Base-by-base conservation (phyloP, 2,797 vertebrate genomes). In the Rallus crepitans region DNA sequence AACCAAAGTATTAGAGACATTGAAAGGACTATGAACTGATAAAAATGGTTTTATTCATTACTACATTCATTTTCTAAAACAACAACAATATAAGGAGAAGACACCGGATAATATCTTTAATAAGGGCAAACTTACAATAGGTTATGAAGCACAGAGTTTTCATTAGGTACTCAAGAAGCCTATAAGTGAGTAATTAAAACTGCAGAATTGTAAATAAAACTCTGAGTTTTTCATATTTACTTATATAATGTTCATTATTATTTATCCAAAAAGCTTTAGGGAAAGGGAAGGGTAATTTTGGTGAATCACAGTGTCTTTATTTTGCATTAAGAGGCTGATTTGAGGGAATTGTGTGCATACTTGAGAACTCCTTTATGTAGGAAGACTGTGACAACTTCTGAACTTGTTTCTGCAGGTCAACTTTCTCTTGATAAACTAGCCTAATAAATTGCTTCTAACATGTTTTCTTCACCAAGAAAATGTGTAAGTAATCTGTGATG, bases 41-140 rank as follows among this genome's bases (percentile, higher is more conserved):
- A 93, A 92, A 90, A n/a, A 89, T 37, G 12, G 17, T 89, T 96
- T 90, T 90, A 87, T 91, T 94, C 28, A 72, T 90, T 82, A 27
- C 31, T 87, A 84, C 48, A 73, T 53, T 93, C 7, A 82, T 64
- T 95, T 91, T 59, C 78, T 88, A 94, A 83, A 95, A 82, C 35
- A 68, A 79, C 40, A 82, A 47, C 45, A 82, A 55, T 33, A 66
- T 65, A 35, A 50, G 16, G 69, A 21, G n/a, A 92, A 12, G 7
- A 75, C 17, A 64, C 5, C 77, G 19, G 50, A 87, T 89, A 63
- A 68, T 65, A 92, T 71, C 14, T 61, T 86, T 82, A 90, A 95
- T 70, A 96, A 93, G 48, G 35, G 15, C 27, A 80, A 89, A 82
- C 7, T 76, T 53, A 64, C 23, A 90, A 87, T 27, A 90, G 30